Evolutionary conservation across 2,113 vertebrate genomes (phyloP).

Genomic region (Eurypyga helias): DNA sequence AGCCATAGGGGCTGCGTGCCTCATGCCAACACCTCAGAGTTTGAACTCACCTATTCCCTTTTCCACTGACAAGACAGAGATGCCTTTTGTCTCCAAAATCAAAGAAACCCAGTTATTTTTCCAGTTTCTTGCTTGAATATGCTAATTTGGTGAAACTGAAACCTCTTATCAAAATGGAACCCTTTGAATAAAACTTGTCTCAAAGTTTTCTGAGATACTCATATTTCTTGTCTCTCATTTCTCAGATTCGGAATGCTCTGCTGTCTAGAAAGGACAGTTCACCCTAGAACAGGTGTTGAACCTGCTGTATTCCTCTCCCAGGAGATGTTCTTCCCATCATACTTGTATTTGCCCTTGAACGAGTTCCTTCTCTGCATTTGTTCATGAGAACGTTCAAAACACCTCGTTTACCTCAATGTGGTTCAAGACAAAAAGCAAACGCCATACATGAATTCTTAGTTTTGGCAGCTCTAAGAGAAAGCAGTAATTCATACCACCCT

Average conservation of each 20-base stretch:
- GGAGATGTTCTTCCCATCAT: neutral
- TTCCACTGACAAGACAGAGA: neutral
- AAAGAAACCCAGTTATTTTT: neutral
- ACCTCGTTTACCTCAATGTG: neutral
- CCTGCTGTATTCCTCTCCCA: neutral
- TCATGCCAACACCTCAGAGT: neutral
- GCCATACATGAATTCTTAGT: accelerated
- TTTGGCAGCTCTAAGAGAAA: neutral
- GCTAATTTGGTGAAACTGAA: neutral
- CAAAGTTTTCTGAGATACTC: neutral
- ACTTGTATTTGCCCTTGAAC: neutral
- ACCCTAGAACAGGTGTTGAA: neutral
- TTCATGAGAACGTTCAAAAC: neutral
- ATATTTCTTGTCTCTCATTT: neutral
- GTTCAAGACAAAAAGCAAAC: neutral
- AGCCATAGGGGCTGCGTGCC: neutral
- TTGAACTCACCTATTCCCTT: neutral
- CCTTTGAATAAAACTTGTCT: neutral
- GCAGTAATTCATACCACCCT: neutral
- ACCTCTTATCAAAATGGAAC: neutral
- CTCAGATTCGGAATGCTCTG: neutral
- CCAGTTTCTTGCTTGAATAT: neutral
- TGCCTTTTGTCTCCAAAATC: neutral
- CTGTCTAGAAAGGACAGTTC: neutral
- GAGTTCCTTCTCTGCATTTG: neutral